Evolutionary conservation across 2,797 vertebrate genomes (phyloP).

Genomic region (Liasis olivaceus): DNA sequence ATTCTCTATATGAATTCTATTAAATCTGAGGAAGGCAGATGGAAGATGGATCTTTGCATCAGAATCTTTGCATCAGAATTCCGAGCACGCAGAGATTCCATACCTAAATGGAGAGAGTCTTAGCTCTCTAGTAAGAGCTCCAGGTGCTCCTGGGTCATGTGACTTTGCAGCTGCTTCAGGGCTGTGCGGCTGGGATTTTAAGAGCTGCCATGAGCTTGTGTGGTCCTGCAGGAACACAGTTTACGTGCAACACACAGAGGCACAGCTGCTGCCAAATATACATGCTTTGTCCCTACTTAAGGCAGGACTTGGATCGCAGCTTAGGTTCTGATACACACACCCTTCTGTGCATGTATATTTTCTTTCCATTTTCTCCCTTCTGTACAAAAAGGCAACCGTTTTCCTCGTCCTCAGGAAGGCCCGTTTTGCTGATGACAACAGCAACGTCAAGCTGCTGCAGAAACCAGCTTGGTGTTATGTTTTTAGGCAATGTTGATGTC

Average conservation of each 20-base stretch:
- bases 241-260: constrained; percentile 37
- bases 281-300: constrained; percentile 62
- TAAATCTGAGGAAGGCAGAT: background rate
- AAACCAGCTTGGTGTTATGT: constrained; percentile 34
- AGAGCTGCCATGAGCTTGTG: constrained; percentile 69
- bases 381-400: constrained; percentile 10
- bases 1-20: background rate
- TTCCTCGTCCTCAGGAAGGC: constrained; percentile 42
- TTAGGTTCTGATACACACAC: constrained; percentile 28
- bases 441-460: constrained; percentile 38
- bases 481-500: background rate
- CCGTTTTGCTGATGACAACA: constrained; percentile 44
- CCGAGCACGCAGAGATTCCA: background rate
- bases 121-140: constrained; percentile 2
- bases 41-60: background rate
- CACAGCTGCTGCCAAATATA: constrained; percentile 56
- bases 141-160: constrained; percentile 59
- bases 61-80: too few relatives aligned
- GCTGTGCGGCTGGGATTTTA: constrained; percentile 37
- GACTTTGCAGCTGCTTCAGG: constrained; percentile 50
- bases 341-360: constrained; percentile 26
- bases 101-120: background rate
- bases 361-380: background rate
- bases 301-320: constrained; percentile 46
- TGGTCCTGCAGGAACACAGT: constrained; percentile 71